Base-by-base conservation (phyloP, 2,888 invertebrate species). In the Dromius quadrimaculatus region DNA sequence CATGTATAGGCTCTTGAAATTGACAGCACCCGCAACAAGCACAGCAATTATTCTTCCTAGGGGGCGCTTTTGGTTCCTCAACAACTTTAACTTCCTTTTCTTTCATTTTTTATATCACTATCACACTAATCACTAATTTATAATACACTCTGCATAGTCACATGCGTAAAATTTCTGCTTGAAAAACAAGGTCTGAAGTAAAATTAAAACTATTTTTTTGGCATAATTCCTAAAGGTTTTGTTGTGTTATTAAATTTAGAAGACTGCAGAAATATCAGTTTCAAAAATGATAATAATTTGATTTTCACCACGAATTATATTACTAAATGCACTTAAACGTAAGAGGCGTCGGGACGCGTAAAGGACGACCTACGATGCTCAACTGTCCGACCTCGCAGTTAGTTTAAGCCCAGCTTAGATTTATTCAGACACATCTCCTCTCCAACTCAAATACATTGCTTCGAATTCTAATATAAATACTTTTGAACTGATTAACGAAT, bases 1-100 rank as follows among this genome's bases (percentile, higher is more conserved):
- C 86, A 78, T 90, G 87, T 76, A 94, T 88, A 71, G 91, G 90
- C 76, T 88, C 85, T 72, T 88, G 88, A 76, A 87, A 86, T 77
- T 86, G 85, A 82, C 91, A 90, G 81, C 90, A 89, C 19, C 32
- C 41, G 54, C 68, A 68, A 81, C 90, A 89, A 75, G 83, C 82
- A 82, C 90, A 90, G 81, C 88, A 88, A 3, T 59, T 68, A 19
- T 23, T 50, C 19, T 45, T 45, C 47, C n/a, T 15, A 9, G 23
- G 9, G 28, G 28, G 28, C 8, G 28, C 28, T 28, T 3, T 3
- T 28, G 28, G 6, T 8, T 8, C 28, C 8, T 8, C 8, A 5
- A 5, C 28, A 3, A 8, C 28, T 28, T 8, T 28, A 8, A 3
- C 28, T 28, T 28, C 28, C 28, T 28, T 8, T 28, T 28, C 28